Evolutionary conservation across 2,113 vertebrate genomes (phyloP), one percentile per base, ranked within the genome.

Genomic region (Chloroceryle aenea): DNA sequence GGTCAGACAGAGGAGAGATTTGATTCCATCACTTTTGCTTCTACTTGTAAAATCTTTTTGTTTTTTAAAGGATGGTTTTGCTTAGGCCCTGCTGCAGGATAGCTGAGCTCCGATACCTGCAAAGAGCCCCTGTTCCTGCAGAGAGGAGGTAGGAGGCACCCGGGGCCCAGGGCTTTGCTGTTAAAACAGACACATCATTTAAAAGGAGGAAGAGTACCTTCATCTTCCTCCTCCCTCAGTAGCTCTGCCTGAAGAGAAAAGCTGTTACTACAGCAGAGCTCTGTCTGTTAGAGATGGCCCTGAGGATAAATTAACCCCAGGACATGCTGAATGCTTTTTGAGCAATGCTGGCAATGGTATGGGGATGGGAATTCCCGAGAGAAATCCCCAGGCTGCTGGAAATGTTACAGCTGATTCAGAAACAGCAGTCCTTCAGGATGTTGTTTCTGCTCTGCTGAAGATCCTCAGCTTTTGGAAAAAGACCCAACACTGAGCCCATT

Each of bases 301-400:
- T 0, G 0, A 75, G 79, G 67, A 83, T 63, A 74, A 88, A 79
- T 87, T 76, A 85, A 91, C 63, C 81, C 91, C 72, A 82, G 85
- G 82, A 85, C 21, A 14, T 2, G 27, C 53, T 62, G 63, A 68
- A 87, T 17, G n/a, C 66, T 71, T 93, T 90, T 56, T 63, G 42
- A 85, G 93, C 75, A 90, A 86, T 52, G 50, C 72, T 10, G 7
- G 79, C 52, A 86, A 47, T 40, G 19, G 26, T 48, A 81, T 61
- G 80, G 75, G 92, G 90, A 88, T 78, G 90, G 90, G 86, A 96
- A 96, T 90, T 96, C 90, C 90, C 85, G 0, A 77, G 52, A 94
- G 83, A 96, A 96, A 95, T 84, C 88, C 95, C 88, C 78, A 71
- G 2, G 5, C 13, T 91, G 67, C 85, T 94, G 89, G 89, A 91